These are phyloP conservation scores for Chloroceryle aenea DNA, from an alignment of 2,113 vertebrate genomes.

Conservation along the genomic window DNA sequence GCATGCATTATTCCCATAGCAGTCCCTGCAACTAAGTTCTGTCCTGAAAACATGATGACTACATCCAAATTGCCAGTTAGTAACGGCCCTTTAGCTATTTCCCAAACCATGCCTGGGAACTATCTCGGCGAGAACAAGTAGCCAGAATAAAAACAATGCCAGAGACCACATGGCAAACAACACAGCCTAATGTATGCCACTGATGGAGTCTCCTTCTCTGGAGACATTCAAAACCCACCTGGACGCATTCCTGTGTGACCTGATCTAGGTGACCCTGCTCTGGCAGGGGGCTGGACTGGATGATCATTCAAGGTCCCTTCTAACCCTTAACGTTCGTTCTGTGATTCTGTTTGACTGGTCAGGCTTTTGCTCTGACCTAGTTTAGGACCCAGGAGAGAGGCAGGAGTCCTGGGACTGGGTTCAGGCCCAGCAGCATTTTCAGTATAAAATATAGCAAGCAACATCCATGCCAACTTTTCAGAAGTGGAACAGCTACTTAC, in stretches of 20 bases:
- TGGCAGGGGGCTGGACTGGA: too few species aligned
- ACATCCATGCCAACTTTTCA: rapidly evolving
- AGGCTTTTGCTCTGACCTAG: not conserved
- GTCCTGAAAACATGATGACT: not conserved
- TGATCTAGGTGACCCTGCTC: too few species aligned
- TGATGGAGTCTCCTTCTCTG: too few species aligned
- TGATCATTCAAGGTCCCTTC: too few species aligned
- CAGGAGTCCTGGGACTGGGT: not conserved
- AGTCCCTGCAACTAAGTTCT: not conserved
- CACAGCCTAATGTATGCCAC: rapidly evolving
- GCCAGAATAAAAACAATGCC: not conserved
- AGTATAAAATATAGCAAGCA: not conserved
- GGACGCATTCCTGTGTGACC: too few species aligned
- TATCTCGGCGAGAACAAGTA: not conserved
- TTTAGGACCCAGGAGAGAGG: not conserved
- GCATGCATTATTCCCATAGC: not conserved
- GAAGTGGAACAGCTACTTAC: slow-evolving; percentile 59
- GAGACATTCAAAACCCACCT: too few species aligned
- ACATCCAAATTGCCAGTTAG: not conserved
- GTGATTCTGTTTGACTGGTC: not conserved
- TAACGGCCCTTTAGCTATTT: not conserved
- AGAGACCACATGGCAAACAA: not conserved
- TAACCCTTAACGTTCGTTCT: too few species aligned
- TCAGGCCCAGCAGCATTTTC: not conserved
- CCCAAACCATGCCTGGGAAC: not conserved